Conservation (phyloP, 2,797 vertebrate genomes). For the Hylomyscus alleni region DNA sequence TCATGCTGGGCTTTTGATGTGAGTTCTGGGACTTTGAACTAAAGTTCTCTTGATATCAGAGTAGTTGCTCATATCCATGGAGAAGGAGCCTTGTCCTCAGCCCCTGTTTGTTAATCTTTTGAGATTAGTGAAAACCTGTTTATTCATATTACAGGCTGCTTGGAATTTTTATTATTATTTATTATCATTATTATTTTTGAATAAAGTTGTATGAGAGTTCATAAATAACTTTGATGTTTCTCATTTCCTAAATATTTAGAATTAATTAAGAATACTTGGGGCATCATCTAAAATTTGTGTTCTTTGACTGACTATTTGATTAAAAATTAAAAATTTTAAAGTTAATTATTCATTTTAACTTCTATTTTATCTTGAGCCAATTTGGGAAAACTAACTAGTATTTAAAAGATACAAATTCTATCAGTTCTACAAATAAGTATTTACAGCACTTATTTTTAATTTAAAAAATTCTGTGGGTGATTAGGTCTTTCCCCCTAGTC, state of each 20-base stretch:
- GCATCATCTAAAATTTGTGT: not conserved
- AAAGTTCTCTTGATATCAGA: not conserved
- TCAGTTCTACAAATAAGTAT: not conserved
- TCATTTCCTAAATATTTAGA: not conserved
- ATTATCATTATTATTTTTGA: not conserved
- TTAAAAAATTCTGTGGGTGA: not conserved
- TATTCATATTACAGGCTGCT: not conserved
- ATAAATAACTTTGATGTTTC: not conserved
- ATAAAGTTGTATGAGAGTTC: not conserved
- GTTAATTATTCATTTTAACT: not conserved
- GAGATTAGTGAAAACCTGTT: not conserved
- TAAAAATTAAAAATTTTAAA: not conserved
- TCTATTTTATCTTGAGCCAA: conserved; percentile 19
- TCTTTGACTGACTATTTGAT: not conserved
- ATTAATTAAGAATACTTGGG: not conserved
- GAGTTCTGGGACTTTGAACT: not conserved
- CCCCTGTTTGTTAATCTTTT: not conserved
- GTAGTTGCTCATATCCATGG: not conserved
- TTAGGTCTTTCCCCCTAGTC: not conserved
- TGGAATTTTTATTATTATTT: not conserved
- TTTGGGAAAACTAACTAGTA: not conserved
- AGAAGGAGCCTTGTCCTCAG: not conserved
- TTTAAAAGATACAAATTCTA: not conserved
- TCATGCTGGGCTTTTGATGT: not conserved
- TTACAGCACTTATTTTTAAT: not conserved